These are phyloP conservation scores for Tachyglossus aculeatus DNA, from an alignment of 2,797 vertebrate species.

Conservation along the genomic window DNA sequence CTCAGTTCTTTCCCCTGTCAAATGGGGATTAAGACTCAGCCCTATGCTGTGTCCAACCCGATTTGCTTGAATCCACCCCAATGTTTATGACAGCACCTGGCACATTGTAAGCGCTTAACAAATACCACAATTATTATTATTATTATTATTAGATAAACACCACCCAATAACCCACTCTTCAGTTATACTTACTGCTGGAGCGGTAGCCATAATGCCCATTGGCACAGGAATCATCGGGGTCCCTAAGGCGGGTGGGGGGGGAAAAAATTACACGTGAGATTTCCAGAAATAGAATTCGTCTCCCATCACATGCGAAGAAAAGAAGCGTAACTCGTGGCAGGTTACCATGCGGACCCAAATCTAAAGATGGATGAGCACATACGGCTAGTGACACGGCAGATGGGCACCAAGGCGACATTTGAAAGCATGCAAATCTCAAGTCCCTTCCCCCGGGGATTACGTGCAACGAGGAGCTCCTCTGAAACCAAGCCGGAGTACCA, in stretches of 20 bases:
- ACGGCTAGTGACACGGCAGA: slow-evolving; percentile 8
- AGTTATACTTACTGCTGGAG: slow-evolving; percentile 82
- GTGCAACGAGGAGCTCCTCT: background rate
- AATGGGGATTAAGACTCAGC: too few species aligned
- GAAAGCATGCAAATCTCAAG: background rate
- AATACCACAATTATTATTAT: too few species aligned
- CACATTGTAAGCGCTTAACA: too few species aligned
- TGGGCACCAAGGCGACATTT: background rate
- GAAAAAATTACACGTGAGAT: background rate
- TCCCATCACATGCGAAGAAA: background rate
- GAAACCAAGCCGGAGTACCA: background rate
- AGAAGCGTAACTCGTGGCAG: background rate
- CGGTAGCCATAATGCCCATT: slow-evolving; percentile 95
- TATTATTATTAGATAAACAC: slow-evolving; percentile 18
- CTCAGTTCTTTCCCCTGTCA: too few species aligned
- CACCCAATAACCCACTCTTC: background rate
- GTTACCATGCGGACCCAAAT: background rate
- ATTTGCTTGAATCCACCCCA: too few species aligned
- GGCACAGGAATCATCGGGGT: slow-evolving; percentile 97
- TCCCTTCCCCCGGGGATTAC: too few species aligned
- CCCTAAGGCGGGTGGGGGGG: slow-evolving; percentile 73
- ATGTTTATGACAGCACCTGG: too few species aligned
- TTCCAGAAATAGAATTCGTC: background rate
- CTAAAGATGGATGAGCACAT: background rate
- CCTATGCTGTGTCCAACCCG: too few species aligned